A percentile compares a stretch with the other conserved stretches of the same genome.
These are phyloP conservation scores for Pseudopleuronectes americanus DNA, from an alignment of 2,797 vertebrate species.

Conservation along the genomic window DNA sequence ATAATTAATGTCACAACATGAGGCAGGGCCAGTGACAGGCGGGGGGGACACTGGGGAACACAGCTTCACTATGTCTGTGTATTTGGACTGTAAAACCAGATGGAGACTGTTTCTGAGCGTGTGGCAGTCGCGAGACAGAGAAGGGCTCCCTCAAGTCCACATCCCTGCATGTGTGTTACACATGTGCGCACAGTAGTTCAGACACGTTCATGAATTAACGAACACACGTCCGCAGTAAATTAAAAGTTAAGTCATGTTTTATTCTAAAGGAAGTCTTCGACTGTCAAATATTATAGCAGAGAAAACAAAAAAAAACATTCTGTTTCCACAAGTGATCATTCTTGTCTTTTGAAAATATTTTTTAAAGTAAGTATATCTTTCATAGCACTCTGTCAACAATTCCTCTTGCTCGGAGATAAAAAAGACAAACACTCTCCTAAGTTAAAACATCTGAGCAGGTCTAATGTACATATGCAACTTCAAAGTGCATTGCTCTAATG, in stretches of 20 bases:
- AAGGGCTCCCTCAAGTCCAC: slow-evolving; percentile 52
- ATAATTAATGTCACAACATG: slow-evolving; percentile 83
- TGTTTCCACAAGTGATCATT: neutral
- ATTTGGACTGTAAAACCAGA: slow-evolving; percentile 78
- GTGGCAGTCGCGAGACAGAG: slow-evolving; percentile 58
- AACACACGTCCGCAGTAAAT: slow-evolving; percentile 39
- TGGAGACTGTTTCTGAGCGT: slow-evolving; percentile 70
- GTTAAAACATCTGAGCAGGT: neutral
- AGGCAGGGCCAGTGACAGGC: slow-evolving; percentile 72
- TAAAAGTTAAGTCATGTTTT: neutral
- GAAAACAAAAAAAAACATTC: neutral
- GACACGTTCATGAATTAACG: slow-evolving; percentile 37
- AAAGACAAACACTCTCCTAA: neutral
- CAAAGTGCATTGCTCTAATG: slow-evolving; percentile 23
- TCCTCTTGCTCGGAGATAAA: neutral
- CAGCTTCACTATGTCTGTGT: slow-evolving; percentile 72
- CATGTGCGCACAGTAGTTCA: slow-evolving; percentile 28
- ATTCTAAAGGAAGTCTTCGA: neutral
- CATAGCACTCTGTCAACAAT: neutral
- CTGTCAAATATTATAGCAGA: slow-evolving; percentile 5
- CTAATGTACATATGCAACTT: neutral
- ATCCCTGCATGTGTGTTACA: slow-evolving; percentile 50
- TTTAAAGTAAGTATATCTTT: neutral
- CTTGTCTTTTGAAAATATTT: neutral
- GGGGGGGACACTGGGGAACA: slow-evolving; percentile 69